phyloP scores from a whole-genome alignment of 2,797 vertebrate genomes.

The Hafferia zeledoni region DNA sequence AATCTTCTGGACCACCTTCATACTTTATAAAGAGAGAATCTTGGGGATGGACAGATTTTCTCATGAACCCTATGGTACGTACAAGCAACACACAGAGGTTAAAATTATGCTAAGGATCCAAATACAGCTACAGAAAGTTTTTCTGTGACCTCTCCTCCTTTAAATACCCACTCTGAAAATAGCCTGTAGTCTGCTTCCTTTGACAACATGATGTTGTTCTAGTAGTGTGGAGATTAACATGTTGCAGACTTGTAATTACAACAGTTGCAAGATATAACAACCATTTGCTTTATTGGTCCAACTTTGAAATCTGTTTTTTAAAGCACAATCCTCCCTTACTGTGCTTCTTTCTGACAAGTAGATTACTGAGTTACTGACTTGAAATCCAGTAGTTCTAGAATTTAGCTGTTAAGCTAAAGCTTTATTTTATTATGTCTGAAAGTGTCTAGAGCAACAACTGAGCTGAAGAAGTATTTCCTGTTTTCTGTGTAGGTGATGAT shows the following conservation, averaged over 20 bases:
- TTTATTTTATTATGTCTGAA: background rate
- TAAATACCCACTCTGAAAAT: background rate
- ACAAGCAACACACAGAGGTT: background rate
- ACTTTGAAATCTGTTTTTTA: background rate
- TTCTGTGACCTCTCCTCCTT: background rate
- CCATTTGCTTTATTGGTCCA: background rate
- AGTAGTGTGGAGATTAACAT: background rate
- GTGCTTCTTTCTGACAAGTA: background rate
- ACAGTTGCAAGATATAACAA: background rate
- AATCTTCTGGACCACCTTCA: conserved; percentile 87
- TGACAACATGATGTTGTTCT: background rate
- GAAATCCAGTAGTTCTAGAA: background rate
- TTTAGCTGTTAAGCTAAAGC: background rate
- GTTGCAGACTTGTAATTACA: background rate
- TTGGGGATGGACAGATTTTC: conserved; percentile 99
- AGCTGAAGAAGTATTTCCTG: background rate
- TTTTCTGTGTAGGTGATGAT: conserved; percentile 90
- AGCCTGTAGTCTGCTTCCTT: background rate
- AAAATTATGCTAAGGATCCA: background rate
- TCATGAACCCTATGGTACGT: conserved; percentile 99
- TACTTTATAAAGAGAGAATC: conserved; percentile 98
- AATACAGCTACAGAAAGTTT: background rate
- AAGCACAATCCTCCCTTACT: background rate
- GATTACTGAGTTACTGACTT: background rate
- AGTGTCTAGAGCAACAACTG: background rate